Percentiles rank a stretch among this genome's conserved stretches.
Conservation (phyloP, 2,888 invertebrate genomes). For the Lepetodrilus schrolli region DNA sequence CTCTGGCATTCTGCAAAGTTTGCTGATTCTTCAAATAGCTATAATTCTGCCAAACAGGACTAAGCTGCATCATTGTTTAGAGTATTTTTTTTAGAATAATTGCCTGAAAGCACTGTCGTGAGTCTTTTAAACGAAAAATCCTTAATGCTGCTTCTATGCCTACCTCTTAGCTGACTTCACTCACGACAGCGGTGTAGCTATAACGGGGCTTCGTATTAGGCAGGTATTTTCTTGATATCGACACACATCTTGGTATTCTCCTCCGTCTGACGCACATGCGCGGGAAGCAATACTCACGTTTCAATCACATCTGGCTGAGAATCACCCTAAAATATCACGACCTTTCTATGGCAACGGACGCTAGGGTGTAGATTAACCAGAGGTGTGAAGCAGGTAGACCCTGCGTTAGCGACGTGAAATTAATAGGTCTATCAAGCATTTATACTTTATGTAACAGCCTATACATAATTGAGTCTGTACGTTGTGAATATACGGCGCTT, state of each 20-base stretch:
- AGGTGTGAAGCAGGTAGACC: too few relatives aligned
- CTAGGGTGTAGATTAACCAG: background rate
- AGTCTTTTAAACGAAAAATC: background rate
- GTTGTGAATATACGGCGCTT: too few relatives aligned
- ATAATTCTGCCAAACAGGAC: constrained; percentile 11
- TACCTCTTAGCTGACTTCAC: background rate
- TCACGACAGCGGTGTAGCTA: background rate
- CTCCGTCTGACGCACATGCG: constrained; percentile 18
- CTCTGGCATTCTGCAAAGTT: background rate
- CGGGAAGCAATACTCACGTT: background rate
- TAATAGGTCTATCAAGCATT: too few relatives aligned
- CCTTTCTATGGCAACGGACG: background rate
- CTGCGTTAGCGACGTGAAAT: too few relatives aligned
- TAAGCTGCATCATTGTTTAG: constrained; percentile 8
- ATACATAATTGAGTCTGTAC: background rate
- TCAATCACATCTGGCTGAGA: background rate
- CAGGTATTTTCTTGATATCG: background rate
- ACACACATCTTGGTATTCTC: background rate
- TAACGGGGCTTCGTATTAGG: background rate
- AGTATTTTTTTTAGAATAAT: background rate
- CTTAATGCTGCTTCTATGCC: background rate
- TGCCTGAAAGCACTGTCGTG: constrained; percentile 13
- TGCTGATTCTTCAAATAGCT: constrained; percentile 12
- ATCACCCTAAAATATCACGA: background rate
- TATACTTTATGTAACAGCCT: background rate